Conservation (phyloP, 2,888 invertebrate genomes). For the Brenthis hecate region DNA sequence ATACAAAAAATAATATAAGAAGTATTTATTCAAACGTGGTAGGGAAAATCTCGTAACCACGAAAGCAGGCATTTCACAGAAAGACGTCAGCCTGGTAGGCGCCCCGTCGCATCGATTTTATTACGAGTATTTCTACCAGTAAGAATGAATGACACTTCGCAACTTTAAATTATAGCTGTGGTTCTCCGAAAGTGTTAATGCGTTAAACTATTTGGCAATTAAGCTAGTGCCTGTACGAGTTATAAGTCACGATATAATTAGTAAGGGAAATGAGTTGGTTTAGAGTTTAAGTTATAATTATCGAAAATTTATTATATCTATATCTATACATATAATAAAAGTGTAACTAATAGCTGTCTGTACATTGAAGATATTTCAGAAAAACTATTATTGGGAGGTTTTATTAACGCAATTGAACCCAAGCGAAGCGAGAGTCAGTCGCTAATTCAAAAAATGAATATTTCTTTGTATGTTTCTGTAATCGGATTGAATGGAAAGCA, state of each 20-base stretch:
- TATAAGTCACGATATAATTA: not conserved
- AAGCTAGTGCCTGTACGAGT: not conserved
- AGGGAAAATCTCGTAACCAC: slow-evolving; percentile 9
- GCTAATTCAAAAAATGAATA: too few relatives aligned
- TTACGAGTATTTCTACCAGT: slow-evolving; percentile 48
- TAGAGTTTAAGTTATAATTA: too few relatives aligned
- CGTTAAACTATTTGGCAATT: slow-evolving; percentile 1
- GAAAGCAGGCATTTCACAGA: slow-evolving; percentile 50
- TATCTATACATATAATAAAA: too few relatives aligned
- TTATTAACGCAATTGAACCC: too few relatives aligned
- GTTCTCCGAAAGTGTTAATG: slow-evolving; percentile 1
- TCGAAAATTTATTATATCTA: too few relatives aligned
- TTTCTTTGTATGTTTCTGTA: too few relatives aligned
- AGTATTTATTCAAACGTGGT: slow-evolving; percentile 3
- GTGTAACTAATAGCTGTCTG: too few relatives aligned
- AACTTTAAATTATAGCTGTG: slow-evolving; percentile 1
- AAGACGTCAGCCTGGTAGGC: slow-evolving; percentile 60
- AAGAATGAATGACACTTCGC: slow-evolving; percentile 13
- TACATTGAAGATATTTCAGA: too few relatives aligned
- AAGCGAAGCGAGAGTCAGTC: too few relatives aligned
- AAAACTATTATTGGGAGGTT: too few relatives aligned
- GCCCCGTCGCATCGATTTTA: slow-evolving; percentile 58
- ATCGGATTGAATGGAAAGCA: too few relatives aligned
- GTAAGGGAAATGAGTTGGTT: too few relatives aligned
- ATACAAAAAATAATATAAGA: slow-evolving; percentile 2